These are phyloP conservation scores for Poecilobothrus nobilitatus DNA, from an alignment of 2,888 invertebrate species.

Conservation along the genomic window DNA sequence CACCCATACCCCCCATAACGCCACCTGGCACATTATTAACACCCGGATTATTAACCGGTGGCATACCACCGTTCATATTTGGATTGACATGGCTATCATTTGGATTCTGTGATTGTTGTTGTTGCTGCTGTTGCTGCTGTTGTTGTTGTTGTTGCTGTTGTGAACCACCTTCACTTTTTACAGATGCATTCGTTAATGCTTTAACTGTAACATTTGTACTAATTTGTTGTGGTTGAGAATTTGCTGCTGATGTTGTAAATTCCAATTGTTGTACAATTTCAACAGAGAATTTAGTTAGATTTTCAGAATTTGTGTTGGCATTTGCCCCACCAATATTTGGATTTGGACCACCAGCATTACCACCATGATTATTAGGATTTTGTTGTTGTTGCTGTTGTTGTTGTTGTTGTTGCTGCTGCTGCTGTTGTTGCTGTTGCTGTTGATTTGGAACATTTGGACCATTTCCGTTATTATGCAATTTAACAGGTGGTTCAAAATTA, in stretches of 20 bases:
- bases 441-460: conserved; percentile 25
- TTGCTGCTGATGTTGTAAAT: conserved; percentile 79
- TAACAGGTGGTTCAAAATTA: conserved; percentile 63
- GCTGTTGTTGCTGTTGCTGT: conserved; percentile 32
- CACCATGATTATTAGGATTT: conserved; percentile 2
- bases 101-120: conserved; percentile 22
- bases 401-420: conserved; percentile 37
- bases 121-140: conserved; percentile 16
- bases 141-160: conserved; percentile 18
- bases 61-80: conserved; percentile 15
- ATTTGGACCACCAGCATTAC: conserved; percentile 15
- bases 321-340: conserved; percentile 12
- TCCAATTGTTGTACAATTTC: conserved; percentile 88
- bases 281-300: conserved; percentile 72
- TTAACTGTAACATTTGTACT: conserved; percentile 89
- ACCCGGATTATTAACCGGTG: conserved; percentile 22
- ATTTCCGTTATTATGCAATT: conserved; percentile 53
- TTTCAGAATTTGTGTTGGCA: conserved; percentile 38
- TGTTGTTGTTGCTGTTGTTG: conserved; percentile 20
- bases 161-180: conserved; percentile 41
- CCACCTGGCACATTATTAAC: conserved; percentile 32
- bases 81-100: conserved; percentile 18
- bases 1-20: conserved; percentile 28
- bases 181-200: conserved; percentile 58
- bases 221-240: conserved; percentile 81